These are phyloP conservation scores for Mixornis gularis DNA, from an alignment of 2,113 vertebrate genomes.

Conservation along the genomic window DNA sequence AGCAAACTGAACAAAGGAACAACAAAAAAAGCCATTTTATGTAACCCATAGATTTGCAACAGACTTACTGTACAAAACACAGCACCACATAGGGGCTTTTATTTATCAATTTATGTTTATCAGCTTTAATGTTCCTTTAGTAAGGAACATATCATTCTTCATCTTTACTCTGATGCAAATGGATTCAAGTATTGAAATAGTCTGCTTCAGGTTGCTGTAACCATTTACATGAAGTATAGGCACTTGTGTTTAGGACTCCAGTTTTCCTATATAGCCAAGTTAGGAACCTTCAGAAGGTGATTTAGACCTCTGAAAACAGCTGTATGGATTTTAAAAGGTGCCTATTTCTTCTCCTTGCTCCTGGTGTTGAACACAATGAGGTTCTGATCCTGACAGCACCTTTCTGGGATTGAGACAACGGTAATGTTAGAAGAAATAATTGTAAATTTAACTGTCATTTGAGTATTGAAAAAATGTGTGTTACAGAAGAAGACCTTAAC, in stretches of 20 bases:
- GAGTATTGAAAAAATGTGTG: not conserved
- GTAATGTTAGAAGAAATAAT: not conserved
- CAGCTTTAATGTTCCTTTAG: not conserved
- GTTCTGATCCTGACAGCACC: not conserved
- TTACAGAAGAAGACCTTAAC: conserved; percentile 40
- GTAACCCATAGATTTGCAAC: too few relatives aligned
- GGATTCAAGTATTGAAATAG: not conserved
- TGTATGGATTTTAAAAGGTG: not conserved
- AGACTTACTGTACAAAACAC: too few relatives aligned
- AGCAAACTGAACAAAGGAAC: too few relatives aligned
- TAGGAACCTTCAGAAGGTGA: not conserved
- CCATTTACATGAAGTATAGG: not conserved
- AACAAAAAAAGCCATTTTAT: too few relatives aligned
- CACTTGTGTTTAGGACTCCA: not conserved
- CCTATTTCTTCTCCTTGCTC: not conserved
- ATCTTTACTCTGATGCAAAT: not conserved
- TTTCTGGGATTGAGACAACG: conserved; percentile 1
- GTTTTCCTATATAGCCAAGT: not conserved
- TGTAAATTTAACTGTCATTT: not conserved
- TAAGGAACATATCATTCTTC: not conserved
- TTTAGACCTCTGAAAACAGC: not conserved
- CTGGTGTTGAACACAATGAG: not conserved
- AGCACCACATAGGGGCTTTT: too few relatives aligned
- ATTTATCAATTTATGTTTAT: not conserved
- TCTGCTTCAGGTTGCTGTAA: not conserved